A percentile compares a stretch with the other conserved stretches of the same genome.
Conservation (phyloP, 2,113 vertebrate species). For the Vombatus ursinus region DNA sequence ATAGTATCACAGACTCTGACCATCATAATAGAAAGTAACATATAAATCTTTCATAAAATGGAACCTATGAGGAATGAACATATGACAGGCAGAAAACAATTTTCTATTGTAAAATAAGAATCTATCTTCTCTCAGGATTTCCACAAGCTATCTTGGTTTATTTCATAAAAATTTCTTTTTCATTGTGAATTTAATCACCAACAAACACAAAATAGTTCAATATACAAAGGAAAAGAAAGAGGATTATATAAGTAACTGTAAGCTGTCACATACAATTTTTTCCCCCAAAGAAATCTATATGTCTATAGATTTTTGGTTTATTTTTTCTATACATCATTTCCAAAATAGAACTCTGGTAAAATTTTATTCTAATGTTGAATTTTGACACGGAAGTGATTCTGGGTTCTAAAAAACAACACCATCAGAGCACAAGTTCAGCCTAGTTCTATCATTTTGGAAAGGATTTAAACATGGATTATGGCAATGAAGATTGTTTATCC, state of each 20-base stretch:
- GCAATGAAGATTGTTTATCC: neutral
- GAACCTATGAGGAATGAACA: neutral
- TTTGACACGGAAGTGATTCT: neutral
- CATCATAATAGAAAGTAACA: rapidly evolving
- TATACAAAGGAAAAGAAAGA: neutral
- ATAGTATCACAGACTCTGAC: neutral
- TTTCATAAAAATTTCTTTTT: neutral
- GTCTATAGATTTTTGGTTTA: neutral
- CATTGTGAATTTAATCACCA: neutral
- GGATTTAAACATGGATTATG: neutral
- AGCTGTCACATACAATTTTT: neutral
- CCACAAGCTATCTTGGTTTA: neutral
- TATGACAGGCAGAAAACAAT: neutral
- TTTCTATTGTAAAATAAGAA: neutral
- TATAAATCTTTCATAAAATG: neutral
- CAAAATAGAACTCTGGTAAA: neutral
- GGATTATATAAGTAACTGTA: neutral
- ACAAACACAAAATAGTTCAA: neutral
- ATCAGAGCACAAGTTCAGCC: neutral
- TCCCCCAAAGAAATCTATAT: neutral
- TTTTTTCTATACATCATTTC: neutral
- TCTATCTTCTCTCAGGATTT: neutral
- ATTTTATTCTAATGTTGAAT: neutral
- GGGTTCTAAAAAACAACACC: neutral
- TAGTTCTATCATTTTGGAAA: neutral